Evolutionary conservation across 1,140 invertebrate species (phyloP).

Genomic region (Homarus americanus): DNA sequence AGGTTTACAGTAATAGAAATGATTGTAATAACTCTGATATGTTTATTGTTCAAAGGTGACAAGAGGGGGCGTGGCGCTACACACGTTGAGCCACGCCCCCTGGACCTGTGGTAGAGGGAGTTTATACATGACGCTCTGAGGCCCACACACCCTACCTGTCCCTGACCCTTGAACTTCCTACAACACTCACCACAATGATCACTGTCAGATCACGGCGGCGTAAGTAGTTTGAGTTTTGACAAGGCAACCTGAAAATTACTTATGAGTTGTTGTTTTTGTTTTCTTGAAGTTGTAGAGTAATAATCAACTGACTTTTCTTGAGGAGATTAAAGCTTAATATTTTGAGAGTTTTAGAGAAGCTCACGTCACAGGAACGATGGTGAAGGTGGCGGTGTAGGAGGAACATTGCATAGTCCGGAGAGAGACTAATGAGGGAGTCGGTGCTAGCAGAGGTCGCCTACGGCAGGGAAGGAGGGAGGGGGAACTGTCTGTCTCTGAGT

Average conservation of each 20-base stretch:
- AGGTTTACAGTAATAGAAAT: too few relatives aligned
- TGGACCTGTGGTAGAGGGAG: too few relatives aligned
- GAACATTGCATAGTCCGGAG: background rate
- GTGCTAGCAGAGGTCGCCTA: background rate
- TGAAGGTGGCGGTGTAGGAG: constrained; percentile 2
- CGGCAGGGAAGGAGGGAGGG: background rate
- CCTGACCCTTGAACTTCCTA: too few relatives aligned
- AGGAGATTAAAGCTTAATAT: too few relatives aligned
- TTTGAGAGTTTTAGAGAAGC: too few relatives aligned
- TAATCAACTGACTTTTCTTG: too few relatives aligned
- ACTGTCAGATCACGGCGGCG: too few relatives aligned
- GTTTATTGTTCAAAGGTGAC: background rate
- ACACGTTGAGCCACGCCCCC: background rate
- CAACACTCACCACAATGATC: background rate
- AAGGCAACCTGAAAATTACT: too few relatives aligned
- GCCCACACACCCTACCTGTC: background rate
- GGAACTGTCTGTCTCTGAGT: constrained; percentile 17
- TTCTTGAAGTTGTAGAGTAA: too few relatives aligned
- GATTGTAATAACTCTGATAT: background rate
- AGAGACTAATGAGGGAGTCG: background rate
- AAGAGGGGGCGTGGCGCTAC: background rate
- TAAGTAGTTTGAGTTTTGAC: too few relatives aligned
- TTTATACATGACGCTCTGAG: background rate
- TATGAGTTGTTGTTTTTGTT: too few relatives aligned
- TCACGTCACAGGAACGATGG: background rate